These are phyloP conservation scores for Ibidorhyncha struthersii DNA, from an alignment of 2,113 vertebrate genomes.

Conservation along the genomic window DNA sequence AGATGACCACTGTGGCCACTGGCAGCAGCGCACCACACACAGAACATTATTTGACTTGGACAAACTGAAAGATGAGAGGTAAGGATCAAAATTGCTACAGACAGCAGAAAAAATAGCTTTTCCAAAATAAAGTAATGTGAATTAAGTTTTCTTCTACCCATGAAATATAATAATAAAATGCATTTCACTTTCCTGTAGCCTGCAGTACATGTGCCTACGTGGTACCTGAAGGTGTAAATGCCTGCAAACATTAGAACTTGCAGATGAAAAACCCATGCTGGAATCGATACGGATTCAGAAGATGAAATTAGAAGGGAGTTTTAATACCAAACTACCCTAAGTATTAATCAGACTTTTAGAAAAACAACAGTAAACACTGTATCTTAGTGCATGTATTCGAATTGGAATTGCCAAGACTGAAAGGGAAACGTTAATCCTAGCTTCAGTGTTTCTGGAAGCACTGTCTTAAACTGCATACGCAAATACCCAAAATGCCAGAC, in stretches of 20 bases:
- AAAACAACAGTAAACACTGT: neutral
- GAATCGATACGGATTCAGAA: rapidly evolving
- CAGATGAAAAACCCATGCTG: neutral
- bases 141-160: neutral
- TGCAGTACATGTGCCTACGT: rapidly evolving
- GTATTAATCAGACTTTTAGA: neutral
- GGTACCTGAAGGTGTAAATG: neutral
- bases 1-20: no score
- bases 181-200: neutral
- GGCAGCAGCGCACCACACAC: neutral
- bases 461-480: neutral
- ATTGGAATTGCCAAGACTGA: neutral
- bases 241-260: no score
- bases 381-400: no score
- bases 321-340: neutral
- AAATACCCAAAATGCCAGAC: neutral
- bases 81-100: neutral
- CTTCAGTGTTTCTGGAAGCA: neutral
- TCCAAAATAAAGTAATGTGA: neutral
- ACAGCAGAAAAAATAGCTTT: neutral
- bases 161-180: neutral
- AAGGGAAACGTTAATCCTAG: neutral
- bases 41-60: rapidly evolving
- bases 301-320: neutral
- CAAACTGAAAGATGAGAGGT: neutral